phyloP scores from a whole-genome alignment of 2,888 invertebrate genomes.

The Nudaria mundana region DNA sequence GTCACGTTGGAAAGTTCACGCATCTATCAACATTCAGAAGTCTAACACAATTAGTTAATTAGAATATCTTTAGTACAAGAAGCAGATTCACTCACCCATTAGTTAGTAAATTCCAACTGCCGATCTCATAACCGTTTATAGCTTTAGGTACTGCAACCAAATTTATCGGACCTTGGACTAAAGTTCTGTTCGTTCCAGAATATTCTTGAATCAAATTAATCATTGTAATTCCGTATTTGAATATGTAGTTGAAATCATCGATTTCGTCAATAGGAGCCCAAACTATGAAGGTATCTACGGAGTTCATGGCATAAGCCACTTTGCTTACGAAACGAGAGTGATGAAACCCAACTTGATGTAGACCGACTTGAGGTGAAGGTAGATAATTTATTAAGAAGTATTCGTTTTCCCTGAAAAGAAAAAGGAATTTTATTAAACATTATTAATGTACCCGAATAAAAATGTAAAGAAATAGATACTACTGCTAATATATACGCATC shows the following conservation, averaged over 20 bases:
- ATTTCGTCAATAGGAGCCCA: slow-evolving; percentile 57
- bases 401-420: slow-evolving; percentile 43
- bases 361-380: slow-evolving; percentile 65
- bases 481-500: too few species aligned
- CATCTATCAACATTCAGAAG: background rate
- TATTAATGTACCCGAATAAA: too few species aligned
- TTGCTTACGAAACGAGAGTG: slow-evolving; percentile 51
- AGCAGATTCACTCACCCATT: slow-evolving; percentile 52
- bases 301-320: slow-evolving; percentile 33
- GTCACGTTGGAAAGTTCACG: background rate
- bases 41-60: slow-evolving; percentile 1
- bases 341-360: slow-evolving; percentile 67
- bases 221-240: slow-evolving; percentile 52
- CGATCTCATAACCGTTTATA: slow-evolving; percentile 60
- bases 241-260: slow-evolving; percentile 50
- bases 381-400: slow-evolving; percentile 50
- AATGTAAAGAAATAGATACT: too few species aligned
- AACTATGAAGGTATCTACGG: slow-evolving; percentile 55
- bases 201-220: slow-evolving; percentile 61
- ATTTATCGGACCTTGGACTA: slow-evolving; percentile 64
- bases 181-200: slow-evolving; percentile 44
- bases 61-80: slow-evolving; percentile 2
- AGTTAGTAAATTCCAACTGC: slow-evolving; percentile 69
- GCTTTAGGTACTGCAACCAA: slow-evolving; percentile 57
- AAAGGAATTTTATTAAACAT: background rate